Evolutionary conservation across 2,113 vertebrate species (phyloP), one percentile per base, ranked within the genome.

Genomic region (Mormyrus iriodes): DNA sequence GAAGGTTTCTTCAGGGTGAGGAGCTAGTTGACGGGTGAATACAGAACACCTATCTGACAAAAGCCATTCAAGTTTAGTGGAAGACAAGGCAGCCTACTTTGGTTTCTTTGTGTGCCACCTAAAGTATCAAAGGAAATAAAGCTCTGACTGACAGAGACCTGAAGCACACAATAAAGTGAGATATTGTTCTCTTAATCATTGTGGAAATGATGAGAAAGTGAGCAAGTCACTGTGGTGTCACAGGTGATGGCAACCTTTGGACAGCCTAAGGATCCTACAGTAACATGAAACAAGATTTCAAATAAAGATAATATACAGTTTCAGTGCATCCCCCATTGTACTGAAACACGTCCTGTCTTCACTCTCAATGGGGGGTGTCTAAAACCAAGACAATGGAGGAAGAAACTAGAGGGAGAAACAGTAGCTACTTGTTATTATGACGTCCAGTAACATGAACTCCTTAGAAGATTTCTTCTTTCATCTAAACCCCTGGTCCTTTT

Each of bases 391-490:
- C 97, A 97, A 97, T 96, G 93, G 93, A 4, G 93, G 95, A 96
- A 96, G 96, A 96, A 96, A 96, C 94, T 92, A 93, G 95, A 0
- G 3, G 94, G 94, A 94, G 96, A 96, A 97, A 97, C 96, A 94
- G 94, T 96, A 96, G 92, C 95, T 94, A 93, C 95, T 96, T 96
- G 94, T 95, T 95, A 96, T 96, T 93, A 93, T 95, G 93, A 90
- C 49, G 27, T 92, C 84, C 93, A 89, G 97, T 97, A 97, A 97
- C 39, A 95, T 96, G 96, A 97, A 96, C 96, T 96, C 94, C 96
- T 97, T 96, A 94, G 95, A 97, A 97, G 97, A 97, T 96, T 96
- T 95, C 96, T 97, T 96, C 96, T 97, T 96, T 97, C 97, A 96
- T 94, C 96, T 85, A 42, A 88, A 95, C 95, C 83, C 89, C 82